These are phyloP conservation scores for Cyclina sinensis DNA, from an alignment of 1,140 invertebrate genomes.

Conservation along the genomic window DNA sequence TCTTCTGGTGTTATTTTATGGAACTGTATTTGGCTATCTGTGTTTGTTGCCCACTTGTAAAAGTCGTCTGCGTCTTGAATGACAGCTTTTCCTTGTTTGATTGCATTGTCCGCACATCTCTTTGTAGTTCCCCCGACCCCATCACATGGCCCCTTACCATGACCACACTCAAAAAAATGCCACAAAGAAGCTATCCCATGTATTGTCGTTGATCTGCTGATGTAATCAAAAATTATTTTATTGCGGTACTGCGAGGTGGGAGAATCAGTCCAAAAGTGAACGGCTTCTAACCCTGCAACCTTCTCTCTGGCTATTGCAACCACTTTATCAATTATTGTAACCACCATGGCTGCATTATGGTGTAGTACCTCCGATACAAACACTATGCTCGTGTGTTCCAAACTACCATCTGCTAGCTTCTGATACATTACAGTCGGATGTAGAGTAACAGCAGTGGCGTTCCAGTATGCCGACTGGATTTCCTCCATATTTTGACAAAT, in stretches of 20 bases:
- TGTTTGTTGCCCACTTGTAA: slow-evolving; percentile 17
- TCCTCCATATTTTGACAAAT: slow-evolving; percentile 62
- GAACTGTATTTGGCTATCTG: slow-evolving; percentile 22
- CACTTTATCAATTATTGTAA: not conserved
- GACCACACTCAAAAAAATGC: slow-evolving; percentile 26
- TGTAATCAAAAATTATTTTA: slow-evolving; percentile 54
- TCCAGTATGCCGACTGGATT: slow-evolving; percentile 70
- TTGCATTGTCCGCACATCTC: slow-evolving; percentile 35
- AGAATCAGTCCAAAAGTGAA: slow-evolving; percentile 45
- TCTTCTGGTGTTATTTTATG: not conserved
- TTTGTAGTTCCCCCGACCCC: slow-evolving; percentile 45
- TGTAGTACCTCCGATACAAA: slow-evolving; percentile 35
- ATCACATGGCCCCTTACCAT: slow-evolving; percentile 54
- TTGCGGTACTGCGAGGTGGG: slow-evolving; percentile 60
- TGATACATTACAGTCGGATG: slow-evolving; percentile 57
- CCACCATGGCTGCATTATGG: slow-evolving; percentile 35
- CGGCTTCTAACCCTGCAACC: not conserved
- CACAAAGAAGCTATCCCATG: not conserved
- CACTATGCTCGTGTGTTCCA: slow-evolving; percentile 46
- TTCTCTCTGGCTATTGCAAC: not conserved
- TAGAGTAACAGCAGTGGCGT: slow-evolving; percentile 55
- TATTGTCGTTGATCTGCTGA: not conserved
- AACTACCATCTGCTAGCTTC: not conserved
- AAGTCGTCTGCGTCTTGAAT: slow-evolving; percentile 54
- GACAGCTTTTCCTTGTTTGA: slow-evolving; percentile 32